These are phyloP conservation scores for Lasiurus cinereus DNA, from an alignment of 2,113 vertebrate genomes.

Conservation along the genomic window DNA sequence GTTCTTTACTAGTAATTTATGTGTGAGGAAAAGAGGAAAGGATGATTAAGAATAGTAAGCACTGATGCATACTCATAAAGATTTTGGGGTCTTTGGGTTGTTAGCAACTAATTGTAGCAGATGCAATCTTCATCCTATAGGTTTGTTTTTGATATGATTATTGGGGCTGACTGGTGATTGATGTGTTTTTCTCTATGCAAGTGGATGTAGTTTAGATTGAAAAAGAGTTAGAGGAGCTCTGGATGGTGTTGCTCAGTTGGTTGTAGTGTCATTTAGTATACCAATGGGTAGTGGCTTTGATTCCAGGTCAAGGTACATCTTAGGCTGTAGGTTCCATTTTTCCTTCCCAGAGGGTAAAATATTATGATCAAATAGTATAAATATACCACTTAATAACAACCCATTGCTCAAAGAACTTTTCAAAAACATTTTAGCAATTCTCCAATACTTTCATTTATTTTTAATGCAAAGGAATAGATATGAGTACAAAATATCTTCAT, in stretches of 20 bases:
- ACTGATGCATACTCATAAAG: background rate
- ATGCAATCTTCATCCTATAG: background rate
- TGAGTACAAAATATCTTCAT: conserved; percentile 59
- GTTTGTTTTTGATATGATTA: background rate
- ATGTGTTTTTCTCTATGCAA: background rate
- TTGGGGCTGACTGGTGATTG: background rate
- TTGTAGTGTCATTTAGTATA: background rate
- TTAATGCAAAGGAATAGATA: conserved; percentile 51
- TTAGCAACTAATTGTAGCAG: background rate
- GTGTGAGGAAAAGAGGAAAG: background rate
- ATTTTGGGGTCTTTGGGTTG: background rate
- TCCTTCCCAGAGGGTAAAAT: background rate
- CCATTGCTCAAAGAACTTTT: background rate
- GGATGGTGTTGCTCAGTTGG: background rate
- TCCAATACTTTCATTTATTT: conserved; percentile 7
- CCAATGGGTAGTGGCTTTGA: background rate
- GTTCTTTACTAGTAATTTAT: background rate
- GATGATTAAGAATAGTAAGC: background rate
- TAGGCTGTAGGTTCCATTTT: background rate
- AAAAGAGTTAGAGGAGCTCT: background rate
- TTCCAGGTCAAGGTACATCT: background rate
- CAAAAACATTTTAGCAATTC: background rate
- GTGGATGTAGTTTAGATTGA: background rate
- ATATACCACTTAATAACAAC: background rate
- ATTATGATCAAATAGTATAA: background rate